Evolutionary conservation across 2,888 invertebrate species (phyloP).

Genomic region (Camptogramma bilineatum): DNA sequence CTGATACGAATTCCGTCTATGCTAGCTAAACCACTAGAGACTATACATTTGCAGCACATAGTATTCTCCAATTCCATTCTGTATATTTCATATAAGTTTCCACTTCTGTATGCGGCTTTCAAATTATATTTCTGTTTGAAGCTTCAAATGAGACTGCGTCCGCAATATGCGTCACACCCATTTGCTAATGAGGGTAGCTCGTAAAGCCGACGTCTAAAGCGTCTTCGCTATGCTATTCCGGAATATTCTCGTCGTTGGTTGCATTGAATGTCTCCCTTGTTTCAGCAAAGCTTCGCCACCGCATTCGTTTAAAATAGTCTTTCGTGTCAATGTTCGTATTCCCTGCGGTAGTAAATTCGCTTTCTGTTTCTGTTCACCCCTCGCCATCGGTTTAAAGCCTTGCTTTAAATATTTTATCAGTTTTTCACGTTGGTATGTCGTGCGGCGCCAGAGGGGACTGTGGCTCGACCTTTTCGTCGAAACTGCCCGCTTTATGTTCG

Average conservation of each 20-base stretch:
- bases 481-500: slow-evolving; percentile 64
- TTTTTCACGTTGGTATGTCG: slow-evolving; percentile 72
- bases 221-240: slow-evolving; percentile 48
- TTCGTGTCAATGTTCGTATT: slow-evolving; percentile 60
- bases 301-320: slow-evolving; percentile 62
- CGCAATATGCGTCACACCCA: slow-evolving; percentile 51
- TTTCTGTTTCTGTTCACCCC: slow-evolving; percentile 67
- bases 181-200: slow-evolving; percentile 63
- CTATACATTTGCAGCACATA: slow-evolving; percentile 13
- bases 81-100: slow-evolving; percentile 16
- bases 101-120: slow-evolving; percentile 38
- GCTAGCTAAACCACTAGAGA: neutral
- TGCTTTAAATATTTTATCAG: slow-evolving; percentile 82
- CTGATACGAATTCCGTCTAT: slow-evolving; percentile 19
- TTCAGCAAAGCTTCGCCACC: slow-evolving; percentile 50
- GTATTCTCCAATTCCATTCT: neutral
- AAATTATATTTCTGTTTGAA: slow-evolving; percentile 45
- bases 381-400: slow-evolving; percentile 64
- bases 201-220: slow-evolving; percentile 53
- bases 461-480: slow-evolving; percentile 61
- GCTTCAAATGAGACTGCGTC: slow-evolving; percentile 48
- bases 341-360: slow-evolving; percentile 73
- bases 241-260: slow-evolving; percentile 49
- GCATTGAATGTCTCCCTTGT: slow-evolving; percentile 53
- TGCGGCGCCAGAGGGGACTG: slow-evolving; percentile 74